Percentiles rank a stretch among this genome's conserved stretches.
These are phyloP conservation scores for Neolamprologus ventralis DNA, from an alignment of 2,113 vertebrate genomes.

Conservation along the genomic window DNA sequence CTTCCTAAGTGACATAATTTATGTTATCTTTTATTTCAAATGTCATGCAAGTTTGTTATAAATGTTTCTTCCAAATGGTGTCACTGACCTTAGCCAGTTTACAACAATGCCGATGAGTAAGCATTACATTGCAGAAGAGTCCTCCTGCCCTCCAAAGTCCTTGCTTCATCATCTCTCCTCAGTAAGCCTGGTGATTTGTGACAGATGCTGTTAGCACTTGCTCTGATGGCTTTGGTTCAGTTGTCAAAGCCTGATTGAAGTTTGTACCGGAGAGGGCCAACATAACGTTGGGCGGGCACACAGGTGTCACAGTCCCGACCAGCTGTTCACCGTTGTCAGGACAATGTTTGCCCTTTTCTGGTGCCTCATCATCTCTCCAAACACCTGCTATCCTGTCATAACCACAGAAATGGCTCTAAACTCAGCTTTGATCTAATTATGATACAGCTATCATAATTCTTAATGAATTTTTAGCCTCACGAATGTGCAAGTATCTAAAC, in stretches of 20 bases:
- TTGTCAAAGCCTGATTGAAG: constrained; percentile 51
- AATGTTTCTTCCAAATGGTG: not conserved
- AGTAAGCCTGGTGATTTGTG: constrained; percentile 34
- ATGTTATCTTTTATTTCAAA: not conserved
- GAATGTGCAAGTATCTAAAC: not conserved
- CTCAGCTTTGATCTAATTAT: constrained; percentile 31
- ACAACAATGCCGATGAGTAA: not conserved
- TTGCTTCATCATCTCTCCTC: not conserved
- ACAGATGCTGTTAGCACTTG: constrained; percentile 40
- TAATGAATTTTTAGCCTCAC: not conserved
- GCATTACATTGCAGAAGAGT: not conserved
- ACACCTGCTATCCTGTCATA: constrained; percentile 65
- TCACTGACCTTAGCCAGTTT: not conserved
- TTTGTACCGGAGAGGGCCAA: constrained; percentile 27
- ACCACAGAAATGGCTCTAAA: constrained; percentile 2
- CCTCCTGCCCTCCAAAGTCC: not conserved
- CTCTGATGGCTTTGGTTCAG: not conserved
- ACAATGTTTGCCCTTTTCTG: constrained; percentile 61
- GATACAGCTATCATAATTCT: not conserved
- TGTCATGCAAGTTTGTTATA: not conserved
- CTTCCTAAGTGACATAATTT: not conserved
- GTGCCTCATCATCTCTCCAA: constrained; percentile 38
- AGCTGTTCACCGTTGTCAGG: constrained; percentile 61
- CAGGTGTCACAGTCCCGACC: constrained; percentile 46
- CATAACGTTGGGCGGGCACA: constrained; percentile 27